Evolutionary conservation across 2,888 invertebrate genomes (phyloP).

Genomic region (Drosophila buzzatii): DNA sequence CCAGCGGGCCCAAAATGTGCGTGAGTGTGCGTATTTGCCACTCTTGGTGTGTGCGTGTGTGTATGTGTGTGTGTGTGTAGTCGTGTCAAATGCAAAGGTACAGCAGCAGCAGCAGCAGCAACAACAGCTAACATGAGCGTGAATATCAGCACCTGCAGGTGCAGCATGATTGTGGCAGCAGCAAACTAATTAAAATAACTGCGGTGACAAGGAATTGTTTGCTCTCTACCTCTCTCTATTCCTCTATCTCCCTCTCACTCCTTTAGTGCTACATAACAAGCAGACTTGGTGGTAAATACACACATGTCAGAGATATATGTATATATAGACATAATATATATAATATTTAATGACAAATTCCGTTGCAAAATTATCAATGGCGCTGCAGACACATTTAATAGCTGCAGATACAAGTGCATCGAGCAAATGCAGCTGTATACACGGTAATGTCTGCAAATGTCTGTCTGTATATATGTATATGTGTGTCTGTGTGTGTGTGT

Average conservation of each 20-base stretch:
- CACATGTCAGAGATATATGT: background rate
- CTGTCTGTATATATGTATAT: constrained; percentile 3
- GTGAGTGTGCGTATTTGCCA: background rate
- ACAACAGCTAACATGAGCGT: constrained; percentile 41
- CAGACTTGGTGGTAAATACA: constrained; percentile 2
- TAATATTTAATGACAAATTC: constrained; percentile 47
- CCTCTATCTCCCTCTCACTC: background rate
- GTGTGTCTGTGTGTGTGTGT: constrained; percentile 8
- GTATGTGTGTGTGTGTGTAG: constrained; percentile 1
- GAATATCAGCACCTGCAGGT: constrained; percentile 67
- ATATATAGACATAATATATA: background rate
- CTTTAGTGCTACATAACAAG: background rate
- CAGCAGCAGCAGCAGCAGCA: background rate
- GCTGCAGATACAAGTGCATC: constrained; percentile 1
- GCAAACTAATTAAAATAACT: constrained; percentile 58
- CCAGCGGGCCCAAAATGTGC: constrained; percentile 24
- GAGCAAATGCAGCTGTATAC: constrained; percentile 15
- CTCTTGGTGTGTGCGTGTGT: constrained; percentile 4
- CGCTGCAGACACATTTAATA: constrained; percentile 26
- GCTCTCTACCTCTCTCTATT: background rate
- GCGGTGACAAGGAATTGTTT: constrained; percentile 19
- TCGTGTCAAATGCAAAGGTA: constrained; percentile 36
- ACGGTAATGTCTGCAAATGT: background rate
- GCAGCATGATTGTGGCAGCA: constrained; percentile 34
- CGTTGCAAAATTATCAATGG: constrained; percentile 36